These are phyloP conservation scores for Globia sparganii DNA, from an alignment of 2,888 invertebrate species.

Conservation along the genomic window DNA sequence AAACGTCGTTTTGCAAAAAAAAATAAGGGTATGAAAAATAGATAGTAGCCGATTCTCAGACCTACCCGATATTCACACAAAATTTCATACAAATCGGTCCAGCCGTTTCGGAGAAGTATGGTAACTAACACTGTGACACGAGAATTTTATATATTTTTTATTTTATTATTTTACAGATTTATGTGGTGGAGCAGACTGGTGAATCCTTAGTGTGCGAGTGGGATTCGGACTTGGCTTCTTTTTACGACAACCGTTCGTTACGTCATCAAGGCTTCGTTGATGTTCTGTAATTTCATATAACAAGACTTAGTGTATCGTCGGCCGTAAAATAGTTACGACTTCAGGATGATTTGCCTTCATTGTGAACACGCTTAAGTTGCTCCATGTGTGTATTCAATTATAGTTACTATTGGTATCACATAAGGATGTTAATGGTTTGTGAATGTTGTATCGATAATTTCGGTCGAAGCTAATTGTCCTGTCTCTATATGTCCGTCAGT, in stretches of 20 bases:
- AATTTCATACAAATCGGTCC: too few species aligned
- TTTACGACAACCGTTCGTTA: slow-evolving; percentile 57
- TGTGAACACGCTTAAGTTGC: slow-evolving; percentile 50
- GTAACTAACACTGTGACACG: too few species aligned
- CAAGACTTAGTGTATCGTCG: slow-evolving; percentile 59
- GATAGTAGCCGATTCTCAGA: too few species aligned
- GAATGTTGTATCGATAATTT: slow-evolving; percentile 40
- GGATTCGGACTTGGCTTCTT: not conserved
- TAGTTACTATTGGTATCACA: slow-evolving; percentile 30
- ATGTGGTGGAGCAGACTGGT: not conserved
- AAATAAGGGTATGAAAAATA: too few species aligned
- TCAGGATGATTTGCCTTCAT: slow-evolving; percentile 71
- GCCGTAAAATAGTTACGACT: slow-evolving; percentile 75
- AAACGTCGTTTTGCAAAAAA: too few species aligned
- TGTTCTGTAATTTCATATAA: slow-evolving; percentile 58
- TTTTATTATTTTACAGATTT: too few species aligned
- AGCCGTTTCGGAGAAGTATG: too few species aligned
- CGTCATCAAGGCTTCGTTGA: slow-evolving; percentile 54
- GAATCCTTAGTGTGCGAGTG: not conserved
- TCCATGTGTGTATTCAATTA: slow-evolving; percentile 56
- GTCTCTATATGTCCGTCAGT: slow-evolving; percentile 28
- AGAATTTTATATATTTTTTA: too few species aligned
- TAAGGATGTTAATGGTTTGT: slow-evolving; percentile 50
- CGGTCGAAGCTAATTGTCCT: slow-evolving; percentile 33
- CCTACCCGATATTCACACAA: too few species aligned